phyloP scores from a whole-genome alignment of 2,888 invertebrate species.

The Netelia virgata region DNA sequence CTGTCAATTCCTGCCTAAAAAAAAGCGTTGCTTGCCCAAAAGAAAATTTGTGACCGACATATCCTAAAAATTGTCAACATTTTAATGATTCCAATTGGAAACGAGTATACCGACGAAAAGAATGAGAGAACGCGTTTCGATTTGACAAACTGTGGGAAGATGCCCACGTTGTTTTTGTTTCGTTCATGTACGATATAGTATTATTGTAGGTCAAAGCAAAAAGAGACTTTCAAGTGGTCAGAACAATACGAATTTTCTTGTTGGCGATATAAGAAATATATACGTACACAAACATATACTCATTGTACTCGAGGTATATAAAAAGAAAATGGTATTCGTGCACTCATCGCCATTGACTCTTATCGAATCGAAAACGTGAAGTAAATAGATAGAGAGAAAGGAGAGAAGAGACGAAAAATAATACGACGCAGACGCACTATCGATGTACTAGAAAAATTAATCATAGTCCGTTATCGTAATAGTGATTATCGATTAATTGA shows the following conservation, averaged over 20 bases:
- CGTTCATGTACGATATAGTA: slow-evolving; percentile 35
- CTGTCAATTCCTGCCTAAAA: neutral
- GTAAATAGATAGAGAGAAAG: slow-evolving; percentile 3
- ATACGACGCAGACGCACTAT: slow-evolving; percentile 60
- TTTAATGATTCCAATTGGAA: neutral
- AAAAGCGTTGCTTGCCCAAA: neutral
- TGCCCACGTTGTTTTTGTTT: slow-evolving; percentile 18
- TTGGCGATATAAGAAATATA: slow-evolving; percentile 1
- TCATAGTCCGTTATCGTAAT: slow-evolving; percentile 60
- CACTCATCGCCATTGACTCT: slow-evolving; percentile 58
- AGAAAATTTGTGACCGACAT: neutral
- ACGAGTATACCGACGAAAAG: neutral
- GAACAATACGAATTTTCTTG: slow-evolving; percentile 28
- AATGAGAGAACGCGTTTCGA: neutral
- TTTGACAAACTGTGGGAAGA: slow-evolving; percentile 2
- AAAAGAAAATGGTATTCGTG: slow-evolving; percentile 53
- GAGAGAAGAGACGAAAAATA: slow-evolving; percentile 10
- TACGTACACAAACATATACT: slow-evolving; percentile 37
- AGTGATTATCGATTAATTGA: slow-evolving; percentile 61
- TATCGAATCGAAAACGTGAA: slow-evolving; percentile 59
- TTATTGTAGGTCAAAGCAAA: slow-evolving; percentile 20
- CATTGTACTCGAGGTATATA: slow-evolving; percentile 33
- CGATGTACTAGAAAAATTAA: slow-evolving; percentile 62
- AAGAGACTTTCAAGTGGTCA: slow-evolving; percentile 55
- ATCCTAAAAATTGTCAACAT: neutral